Evolutionary conservation across 2,797 vertebrate genomes (phyloP), one percentile per base, ranked within the genome.

Genomic region (Salmo trutta): DNA sequence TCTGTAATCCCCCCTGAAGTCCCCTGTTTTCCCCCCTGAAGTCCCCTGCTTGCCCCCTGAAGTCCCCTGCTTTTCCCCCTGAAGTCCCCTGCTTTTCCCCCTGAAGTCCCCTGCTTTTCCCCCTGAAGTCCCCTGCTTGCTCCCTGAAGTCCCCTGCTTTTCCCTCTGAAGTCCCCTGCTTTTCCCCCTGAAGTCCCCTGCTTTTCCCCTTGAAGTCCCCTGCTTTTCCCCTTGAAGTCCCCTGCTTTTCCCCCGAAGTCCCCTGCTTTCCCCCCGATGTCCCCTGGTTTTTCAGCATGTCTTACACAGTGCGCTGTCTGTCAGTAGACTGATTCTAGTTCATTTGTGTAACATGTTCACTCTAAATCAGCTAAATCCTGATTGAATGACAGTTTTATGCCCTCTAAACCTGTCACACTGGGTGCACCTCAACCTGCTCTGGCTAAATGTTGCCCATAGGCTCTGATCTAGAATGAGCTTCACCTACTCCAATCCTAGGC

Each of bases 321-420:
- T 94, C 92, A 93, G 86, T 94, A 87, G 83, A 83, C 80, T 87
- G 91, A 92, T 94, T 95, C 89, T 90, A 90, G 88, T 89, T 91
- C 93, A 92, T 95, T 93, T 95, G 93, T 95, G 92, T 90, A 93
- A 93, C 86, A 91, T 77, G 82, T 89, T 92, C 89, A 87, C 86
- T 84, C 77, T 78, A n/a, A n/a, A n/a, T n/a, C n/a, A n/a, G 88
- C 86, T 89, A 88, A 78, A 88, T 83, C 79, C 74, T 75, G 53
- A 76, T 67, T 77, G 88, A 85, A 93, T 93, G 90, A 94, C 91
- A 93, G 91, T 86, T 86, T 92, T 78, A 93, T 92, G 92, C 91
- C 89, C 90, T 93, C 88, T 84, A 91, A 90, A 82, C 83, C 73
- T 21, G 41, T 74, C 64, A 73, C 79, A 68, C 36, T 31, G 51